phyloP scores from a whole-genome alignment of 2,113 vertebrate genomes.

The Corythoichthys intestinalis region DNA sequence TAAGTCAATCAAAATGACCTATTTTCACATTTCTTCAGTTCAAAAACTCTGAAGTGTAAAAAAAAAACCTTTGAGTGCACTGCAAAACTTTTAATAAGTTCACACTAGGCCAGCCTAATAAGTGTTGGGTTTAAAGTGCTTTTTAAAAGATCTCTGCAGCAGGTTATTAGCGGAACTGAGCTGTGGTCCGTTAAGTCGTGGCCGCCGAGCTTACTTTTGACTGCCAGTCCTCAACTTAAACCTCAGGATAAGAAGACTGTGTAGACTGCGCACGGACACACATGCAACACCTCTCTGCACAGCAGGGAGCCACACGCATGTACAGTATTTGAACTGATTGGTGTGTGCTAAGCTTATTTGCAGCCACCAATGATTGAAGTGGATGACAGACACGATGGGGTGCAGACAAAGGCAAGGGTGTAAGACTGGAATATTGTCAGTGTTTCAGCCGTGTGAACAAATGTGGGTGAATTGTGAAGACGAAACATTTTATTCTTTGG shows the following conservation, averaged over 20 bases:
- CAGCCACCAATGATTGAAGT: constrained; percentile 10
- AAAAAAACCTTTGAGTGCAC: not conserved
- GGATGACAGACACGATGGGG: constrained; percentile 16
- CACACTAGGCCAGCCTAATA: constrained; percentile 3
- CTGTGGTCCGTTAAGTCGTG: constrained; percentile 9
- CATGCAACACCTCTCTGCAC: not conserved
- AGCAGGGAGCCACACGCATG: constrained; percentile 6
- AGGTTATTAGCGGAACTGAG: constrained; percentile 23
- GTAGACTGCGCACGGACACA: not conserved
- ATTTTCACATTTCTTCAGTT: not conserved
- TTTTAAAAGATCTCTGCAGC: constrained; percentile 2
- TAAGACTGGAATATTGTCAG: not conserved
- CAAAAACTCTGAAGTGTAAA: not conserved
- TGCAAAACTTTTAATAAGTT: constrained; percentile 3
- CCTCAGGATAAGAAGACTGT: constrained; percentile 35
- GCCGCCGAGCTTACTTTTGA: constrained; percentile 27
- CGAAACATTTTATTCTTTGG: not conserved
- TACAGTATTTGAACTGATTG: constrained; percentile 8
- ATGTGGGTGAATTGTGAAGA: not conserved
- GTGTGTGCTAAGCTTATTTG: constrained; percentile 8
- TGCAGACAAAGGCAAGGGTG: not conserved
- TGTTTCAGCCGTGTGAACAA: not conserved
- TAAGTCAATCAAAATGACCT: not conserved
- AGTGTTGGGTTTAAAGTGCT: constrained; percentile 3
- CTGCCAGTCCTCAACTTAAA: constrained; percentile 32